phyloP scores from a whole-genome alignment of 2,888 invertebrate genomes.

The Drosophila neutralis region DNA sequence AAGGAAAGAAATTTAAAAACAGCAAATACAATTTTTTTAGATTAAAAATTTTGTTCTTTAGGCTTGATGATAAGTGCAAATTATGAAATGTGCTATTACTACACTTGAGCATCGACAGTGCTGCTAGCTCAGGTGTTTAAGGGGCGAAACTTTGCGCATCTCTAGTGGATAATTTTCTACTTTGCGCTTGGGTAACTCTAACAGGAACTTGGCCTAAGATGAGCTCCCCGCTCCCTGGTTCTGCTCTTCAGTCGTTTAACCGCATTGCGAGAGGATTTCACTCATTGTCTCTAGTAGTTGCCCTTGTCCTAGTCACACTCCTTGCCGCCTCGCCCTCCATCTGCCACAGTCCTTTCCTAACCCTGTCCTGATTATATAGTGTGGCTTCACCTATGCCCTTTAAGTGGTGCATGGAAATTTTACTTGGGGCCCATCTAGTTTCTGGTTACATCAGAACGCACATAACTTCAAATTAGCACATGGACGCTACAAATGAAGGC shows the following conservation, averaged over 20 bases:
- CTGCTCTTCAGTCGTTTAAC: slow-evolving; percentile 40
- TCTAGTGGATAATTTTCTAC: background rate
- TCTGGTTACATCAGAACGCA: slow-evolving; percentile 66
- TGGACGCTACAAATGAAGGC: slow-evolving; percentile 42
- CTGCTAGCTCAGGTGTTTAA: background rate
- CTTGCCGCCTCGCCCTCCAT: background rate
- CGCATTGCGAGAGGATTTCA: slow-evolving; percentile 54
- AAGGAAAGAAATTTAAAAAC: background rate
- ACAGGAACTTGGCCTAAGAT: slow-evolving; percentile 39
- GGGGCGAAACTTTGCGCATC: slow-evolving; percentile 3
- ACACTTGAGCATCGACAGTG: background rate
- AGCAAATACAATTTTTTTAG: background rate
- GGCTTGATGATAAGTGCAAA: background rate
- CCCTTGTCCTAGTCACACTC: slow-evolving; percentile 18
- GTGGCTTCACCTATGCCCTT: slow-evolving; percentile 43
- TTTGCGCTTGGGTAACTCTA: slow-evolving; percentile 29
- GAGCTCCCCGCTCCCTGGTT: background rate
- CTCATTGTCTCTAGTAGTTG: slow-evolving; percentile 25
- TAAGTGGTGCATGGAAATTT: slow-evolving; percentile 34
- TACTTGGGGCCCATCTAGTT: slow-evolving; percentile 27
- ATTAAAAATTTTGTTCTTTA: background rate
- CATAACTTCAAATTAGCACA: slow-evolving; percentile 73
- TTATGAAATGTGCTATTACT: background rate
- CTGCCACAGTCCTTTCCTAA: background rate
- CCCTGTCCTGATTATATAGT: background rate